Evolutionary conservation across 2,113 vertebrate species (phyloP).

Genomic region (Gymnarchus niloticus): DNA sequence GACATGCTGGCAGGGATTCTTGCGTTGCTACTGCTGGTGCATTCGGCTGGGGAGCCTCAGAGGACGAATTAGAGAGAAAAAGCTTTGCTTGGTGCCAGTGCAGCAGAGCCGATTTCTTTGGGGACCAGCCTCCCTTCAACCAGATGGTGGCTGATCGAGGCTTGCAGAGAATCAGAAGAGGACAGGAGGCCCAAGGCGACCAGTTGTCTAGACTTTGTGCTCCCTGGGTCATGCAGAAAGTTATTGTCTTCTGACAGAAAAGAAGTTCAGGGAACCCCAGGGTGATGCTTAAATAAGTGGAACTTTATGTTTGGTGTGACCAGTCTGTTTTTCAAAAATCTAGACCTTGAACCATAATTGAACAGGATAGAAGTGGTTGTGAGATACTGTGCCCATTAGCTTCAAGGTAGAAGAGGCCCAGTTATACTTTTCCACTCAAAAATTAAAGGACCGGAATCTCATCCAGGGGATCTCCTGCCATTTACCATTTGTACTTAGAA

Average conservation of each 20-base stretch:
- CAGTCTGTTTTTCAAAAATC: neutral
- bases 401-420: neutral
- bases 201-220: neutral
- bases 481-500: neutral
- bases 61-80: neutral
- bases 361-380: neutral
- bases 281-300: neutral
- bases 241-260: neutral
- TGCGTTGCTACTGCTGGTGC: neutral
- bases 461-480: neutral
- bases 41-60: neutral
- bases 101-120: neutral
- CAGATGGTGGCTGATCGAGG: neutral
- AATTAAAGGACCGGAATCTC: neutral
- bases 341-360: neutral
- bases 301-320: neutral
- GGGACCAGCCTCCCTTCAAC: neutral
- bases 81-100: neutral
- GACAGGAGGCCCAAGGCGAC: neutral
- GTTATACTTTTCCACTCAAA: neutral
- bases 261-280: neutral
- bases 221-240: neutral
- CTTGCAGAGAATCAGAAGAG: neutral
- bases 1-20: slow-evolving; percentile 5
- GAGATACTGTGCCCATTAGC: neutral